Evolutionary conservation across 2,888 invertebrate species (phyloP), one percentile per base, ranked within the genome.

Genomic region (Drosophila anceps): DNA sequence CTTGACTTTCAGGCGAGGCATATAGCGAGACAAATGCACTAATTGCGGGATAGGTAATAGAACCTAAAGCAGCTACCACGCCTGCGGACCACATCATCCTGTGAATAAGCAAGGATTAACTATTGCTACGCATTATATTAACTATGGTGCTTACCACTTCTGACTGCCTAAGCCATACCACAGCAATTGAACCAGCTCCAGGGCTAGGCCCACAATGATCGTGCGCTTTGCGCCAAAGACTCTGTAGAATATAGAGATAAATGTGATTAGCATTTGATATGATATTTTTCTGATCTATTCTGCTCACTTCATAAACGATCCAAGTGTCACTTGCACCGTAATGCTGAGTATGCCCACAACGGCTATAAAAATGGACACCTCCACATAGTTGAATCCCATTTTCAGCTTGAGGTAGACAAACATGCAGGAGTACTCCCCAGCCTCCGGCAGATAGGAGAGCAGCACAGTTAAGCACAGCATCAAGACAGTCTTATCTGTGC

Each of bases 31-130:
- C 99, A 93, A 98, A 99, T 41, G 99, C 98, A 93, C 98, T 98
- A 91, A 99, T 99, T 63, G 99, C 98, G 39, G 99, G 99, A 94
- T 99, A 99, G 5, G 99, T 99, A 85, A 99, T 96, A 81, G 98
- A 98, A 73, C 98, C 98, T 84, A 99, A 95, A 15, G 99, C 98
- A 41, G 99, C 99, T 81, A 99, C 94, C 81, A 98, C 95, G 62
- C 99, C 99, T 12, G 99, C 99, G 43, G 97, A 97, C 99, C 99
- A 99, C 98, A 99, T 99, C 97, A 99, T 98, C 96, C 96, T 96
- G 87, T 29, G 33, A 57, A 33, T 31, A 15, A 15, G 18, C 0
- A 13, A 20, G 13, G 29, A 31, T 41, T 41, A 10, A 37, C 1
- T 6, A 10, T n/a, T 24, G 20, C 2, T 5, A 53, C 20, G 9